These are phyloP conservation scores for Pongo pygmaeus DNA, from an alignment of 2,113 vertebrate species.

Conservation along the genomic window DNA sequence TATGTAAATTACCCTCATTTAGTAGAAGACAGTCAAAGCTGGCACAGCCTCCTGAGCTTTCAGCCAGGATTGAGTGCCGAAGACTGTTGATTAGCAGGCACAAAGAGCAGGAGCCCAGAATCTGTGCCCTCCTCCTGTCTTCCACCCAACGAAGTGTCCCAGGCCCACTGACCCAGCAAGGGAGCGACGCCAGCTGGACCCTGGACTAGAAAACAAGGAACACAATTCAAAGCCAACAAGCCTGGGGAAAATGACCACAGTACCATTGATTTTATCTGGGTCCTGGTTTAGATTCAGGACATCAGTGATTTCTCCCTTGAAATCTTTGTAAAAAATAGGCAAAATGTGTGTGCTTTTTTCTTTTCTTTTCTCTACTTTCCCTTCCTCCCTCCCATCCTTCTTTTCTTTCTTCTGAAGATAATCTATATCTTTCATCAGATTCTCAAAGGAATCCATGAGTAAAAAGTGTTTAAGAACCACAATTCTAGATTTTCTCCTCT, in stretches of 20 bases:
- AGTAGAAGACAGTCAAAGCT: constrained; percentile 21
- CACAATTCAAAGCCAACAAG: background rate
- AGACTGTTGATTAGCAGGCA: background rate
- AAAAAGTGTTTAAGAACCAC: background rate
- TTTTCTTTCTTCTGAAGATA: background rate
- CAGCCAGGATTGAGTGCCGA: background rate
- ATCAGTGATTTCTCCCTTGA: background rate
- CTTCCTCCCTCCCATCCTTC: background rate
- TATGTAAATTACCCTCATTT: background rate
- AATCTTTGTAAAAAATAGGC: background rate
- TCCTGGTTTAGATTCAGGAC: background rate
- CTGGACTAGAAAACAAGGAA: background rate
- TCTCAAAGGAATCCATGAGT: background rate
- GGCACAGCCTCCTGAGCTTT: background rate
- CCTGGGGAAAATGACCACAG: background rate
- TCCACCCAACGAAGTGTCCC: background rate
- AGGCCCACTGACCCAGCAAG: background rate
- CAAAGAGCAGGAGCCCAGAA: background rate
- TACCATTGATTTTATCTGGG: background rate
- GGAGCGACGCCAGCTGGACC: background rate
- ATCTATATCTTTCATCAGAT: background rate
- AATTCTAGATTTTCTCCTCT: background rate
- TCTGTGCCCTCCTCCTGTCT: background rate
- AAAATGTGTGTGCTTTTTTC: background rate
- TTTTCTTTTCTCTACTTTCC: background rate